Percentiles rank a stretch among this genome's conserved stretches.
Conservation (phyloP, 2,113 vertebrate genomes). For the Ailurus styani region DNA sequence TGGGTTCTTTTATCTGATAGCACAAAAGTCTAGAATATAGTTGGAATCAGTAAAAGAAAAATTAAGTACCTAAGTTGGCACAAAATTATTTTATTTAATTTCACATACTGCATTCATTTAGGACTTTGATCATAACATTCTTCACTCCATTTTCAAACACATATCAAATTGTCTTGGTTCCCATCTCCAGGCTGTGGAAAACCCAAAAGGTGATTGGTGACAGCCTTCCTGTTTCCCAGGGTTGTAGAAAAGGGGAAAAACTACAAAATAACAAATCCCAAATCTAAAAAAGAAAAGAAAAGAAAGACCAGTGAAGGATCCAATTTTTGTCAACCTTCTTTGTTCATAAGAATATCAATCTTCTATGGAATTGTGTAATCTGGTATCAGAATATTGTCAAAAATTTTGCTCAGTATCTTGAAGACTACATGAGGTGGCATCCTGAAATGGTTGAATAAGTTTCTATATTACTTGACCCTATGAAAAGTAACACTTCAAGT, state of each 20-base stretch:
- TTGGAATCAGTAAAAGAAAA: not conserved
- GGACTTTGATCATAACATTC: not conserved
- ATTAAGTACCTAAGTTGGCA: not conserved
- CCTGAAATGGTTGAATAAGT: not conserved
- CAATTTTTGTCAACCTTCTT: not conserved
- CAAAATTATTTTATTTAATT: not conserved
- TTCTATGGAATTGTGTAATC: not conserved
- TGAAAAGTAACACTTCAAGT: not conserved
- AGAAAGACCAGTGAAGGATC: not conserved
- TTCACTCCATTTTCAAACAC: slow-evolving; percentile 26
- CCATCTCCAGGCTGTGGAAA: not conserved
- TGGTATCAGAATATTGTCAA: not conserved
- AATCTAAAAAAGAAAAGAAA: not conserved
- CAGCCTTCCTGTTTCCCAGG: not conserved
- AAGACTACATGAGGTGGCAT: not conserved
- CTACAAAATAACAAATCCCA: not conserved
- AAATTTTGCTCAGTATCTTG: not conserved
- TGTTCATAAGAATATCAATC: not conserved
- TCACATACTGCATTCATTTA: not conserved
- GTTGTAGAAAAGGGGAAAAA: not conserved
- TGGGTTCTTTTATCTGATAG: not conserved
- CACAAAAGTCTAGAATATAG: not conserved
- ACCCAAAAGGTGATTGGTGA: not conserved
- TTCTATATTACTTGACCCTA: not conserved
- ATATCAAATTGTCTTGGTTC: not conserved